These are phyloP conservation scores for Xylota sylvarum DNA, from an alignment of 2,888 invertebrate species.

Conservation along the genomic window DNA sequence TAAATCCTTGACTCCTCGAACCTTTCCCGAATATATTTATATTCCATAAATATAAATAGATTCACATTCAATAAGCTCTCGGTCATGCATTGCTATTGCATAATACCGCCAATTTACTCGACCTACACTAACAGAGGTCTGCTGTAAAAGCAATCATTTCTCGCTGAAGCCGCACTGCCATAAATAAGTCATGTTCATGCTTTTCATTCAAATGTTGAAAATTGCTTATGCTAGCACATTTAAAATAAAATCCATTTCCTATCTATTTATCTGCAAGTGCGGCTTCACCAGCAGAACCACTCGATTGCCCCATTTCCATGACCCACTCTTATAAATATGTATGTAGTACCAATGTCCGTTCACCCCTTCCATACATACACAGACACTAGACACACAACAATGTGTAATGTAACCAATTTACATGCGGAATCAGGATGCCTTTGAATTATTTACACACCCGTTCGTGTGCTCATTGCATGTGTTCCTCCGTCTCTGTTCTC, in stretches of 20 bases:
- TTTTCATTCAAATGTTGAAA: background rate
- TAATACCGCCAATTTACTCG: no score
- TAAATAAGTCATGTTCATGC: background rate
- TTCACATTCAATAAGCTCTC: no score
- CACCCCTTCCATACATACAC: background rate
- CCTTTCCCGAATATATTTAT: no score
- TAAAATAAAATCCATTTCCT: background rate
- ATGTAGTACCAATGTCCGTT: background rate
- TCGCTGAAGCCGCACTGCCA: background rate
- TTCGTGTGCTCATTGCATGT: background rate
- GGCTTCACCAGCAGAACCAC: background rate
- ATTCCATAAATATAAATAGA: no score
- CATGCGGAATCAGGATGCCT: slow-evolving; percentile 47
- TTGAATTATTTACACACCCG: slow-evolving; percentile 57
- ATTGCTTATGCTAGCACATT: background rate
- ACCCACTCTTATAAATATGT: slow-evolving; percentile 17
- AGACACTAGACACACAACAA: background rate
- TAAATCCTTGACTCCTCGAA: no score
- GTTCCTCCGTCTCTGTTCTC: background rate
- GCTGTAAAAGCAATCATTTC: background rate
- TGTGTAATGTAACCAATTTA: slow-evolving; percentile 39
- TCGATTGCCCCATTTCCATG: slow-evolving; percentile 3
- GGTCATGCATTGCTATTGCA: no score
- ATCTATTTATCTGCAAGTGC: background rate
- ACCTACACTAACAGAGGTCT: no score